phyloP scores from a whole-genome alignment of 2,888 invertebrate species.

The Drosophila mettleri region DNA sequence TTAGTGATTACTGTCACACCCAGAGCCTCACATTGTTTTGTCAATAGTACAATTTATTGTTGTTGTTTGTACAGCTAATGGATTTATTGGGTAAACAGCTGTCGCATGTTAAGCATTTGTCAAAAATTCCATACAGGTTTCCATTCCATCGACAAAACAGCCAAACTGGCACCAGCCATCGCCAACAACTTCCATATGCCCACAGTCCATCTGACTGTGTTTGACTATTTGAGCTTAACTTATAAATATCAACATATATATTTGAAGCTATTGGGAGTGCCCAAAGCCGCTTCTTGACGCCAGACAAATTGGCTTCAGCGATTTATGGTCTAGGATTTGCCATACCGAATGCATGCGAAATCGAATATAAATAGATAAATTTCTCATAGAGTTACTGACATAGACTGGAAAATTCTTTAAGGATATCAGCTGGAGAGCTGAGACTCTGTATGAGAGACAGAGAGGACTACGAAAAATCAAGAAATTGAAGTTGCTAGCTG shows the following conservation, averaged over 20 bases:
- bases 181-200: conserved; percentile 1
- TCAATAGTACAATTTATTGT: conserved; percentile 59
- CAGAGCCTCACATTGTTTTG: conserved; percentile 61
- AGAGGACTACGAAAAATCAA: too few relatives aligned
- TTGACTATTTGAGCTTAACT: conserved; percentile 26
- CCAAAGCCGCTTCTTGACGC: conserved; percentile 11
- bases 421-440: too few relatives aligned
- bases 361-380: neutral
- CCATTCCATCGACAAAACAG: conserved; percentile 33
- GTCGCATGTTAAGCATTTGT: conserved; percentile 76
- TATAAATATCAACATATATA: neutral
- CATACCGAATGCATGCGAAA: neutral
- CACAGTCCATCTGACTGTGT: conserved; percentile 13
- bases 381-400: neutral
- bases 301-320: conserved; percentile 38
- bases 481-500: too few relatives aligned
- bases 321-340: conserved; percentile 4
- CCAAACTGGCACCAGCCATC: conserved; percentile 47
- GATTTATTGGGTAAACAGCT: conserved; percentile 79
- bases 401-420: neutral
- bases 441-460: too few relatives aligned
- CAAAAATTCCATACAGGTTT: conserved; percentile 71
- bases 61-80: conserved; percentile 74
- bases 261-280: conserved; percentile 2
- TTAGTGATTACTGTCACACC: conserved; percentile 72